These are phyloP conservation scores for Lates calcarifer DNA, from an alignment of 2,113 vertebrate genomes.

Conservation along the genomic window DNA sequence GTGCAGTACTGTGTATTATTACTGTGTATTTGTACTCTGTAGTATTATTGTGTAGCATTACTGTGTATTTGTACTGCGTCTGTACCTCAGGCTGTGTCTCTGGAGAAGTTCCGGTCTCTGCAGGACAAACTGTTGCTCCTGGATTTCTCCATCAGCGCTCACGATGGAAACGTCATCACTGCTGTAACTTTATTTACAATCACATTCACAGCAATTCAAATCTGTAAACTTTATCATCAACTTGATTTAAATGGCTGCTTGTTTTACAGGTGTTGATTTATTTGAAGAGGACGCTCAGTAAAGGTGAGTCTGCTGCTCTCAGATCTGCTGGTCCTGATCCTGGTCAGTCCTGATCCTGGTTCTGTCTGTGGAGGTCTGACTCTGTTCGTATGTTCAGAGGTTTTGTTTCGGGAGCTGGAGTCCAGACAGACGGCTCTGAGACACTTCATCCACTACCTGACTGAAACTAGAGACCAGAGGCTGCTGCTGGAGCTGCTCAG, in stretches of 20 bases:
- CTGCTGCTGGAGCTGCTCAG: conserved; percentile 92
- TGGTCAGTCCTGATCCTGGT: not conserved
- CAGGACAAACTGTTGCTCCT: conserved; percentile 93
- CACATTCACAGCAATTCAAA: too few species aligned
- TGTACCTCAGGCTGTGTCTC: conserved; percentile 68
- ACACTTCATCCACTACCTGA: conserved; percentile 94
- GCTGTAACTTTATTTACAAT: conserved; percentile 74
- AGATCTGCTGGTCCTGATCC: not conserved
- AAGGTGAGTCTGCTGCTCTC: conserved; percentile 85
- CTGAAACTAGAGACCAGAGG: conserved; percentile 89
- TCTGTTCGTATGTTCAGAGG: conserved; percentile 80
- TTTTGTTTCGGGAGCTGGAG: conserved; percentile 92
- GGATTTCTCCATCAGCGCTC: conserved; percentile 88
- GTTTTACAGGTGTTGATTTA: conserved; percentile 91
- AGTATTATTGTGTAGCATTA: not conserved
- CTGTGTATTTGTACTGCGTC: not conserved
- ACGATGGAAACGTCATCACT: conserved; percentile 96
- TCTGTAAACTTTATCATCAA: not conserved
- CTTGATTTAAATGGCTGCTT: not conserved
- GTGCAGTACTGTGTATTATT: not conserved
- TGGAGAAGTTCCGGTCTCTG: conserved; percentile 94
- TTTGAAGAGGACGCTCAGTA: conserved; percentile 91
- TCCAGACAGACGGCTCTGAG: conserved; percentile 90
- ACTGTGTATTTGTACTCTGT: too few species aligned
- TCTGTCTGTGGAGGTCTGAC: not conserved